phyloP scores from a whole-genome alignment of 2,113 vertebrate species.

The Tachysurus vachellii region DNA sequence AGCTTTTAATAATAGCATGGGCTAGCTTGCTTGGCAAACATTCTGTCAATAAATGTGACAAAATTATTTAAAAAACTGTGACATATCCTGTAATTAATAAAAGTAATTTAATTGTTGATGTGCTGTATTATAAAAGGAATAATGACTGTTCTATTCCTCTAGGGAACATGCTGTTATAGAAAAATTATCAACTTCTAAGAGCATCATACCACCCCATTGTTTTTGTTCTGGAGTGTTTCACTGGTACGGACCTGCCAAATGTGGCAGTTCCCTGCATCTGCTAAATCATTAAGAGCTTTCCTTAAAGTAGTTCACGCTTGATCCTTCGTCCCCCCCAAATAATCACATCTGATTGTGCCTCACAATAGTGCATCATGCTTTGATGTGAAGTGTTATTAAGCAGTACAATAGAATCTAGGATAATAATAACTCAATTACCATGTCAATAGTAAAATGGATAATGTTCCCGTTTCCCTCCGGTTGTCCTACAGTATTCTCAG shows the following conservation, averaged over 20 bases:
- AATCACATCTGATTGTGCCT: constrained; percentile 35
- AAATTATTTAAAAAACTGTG: not conserved
- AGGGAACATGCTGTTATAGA: not conserved
- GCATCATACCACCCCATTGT: not conserved
- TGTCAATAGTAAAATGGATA: constrained; percentile 41
- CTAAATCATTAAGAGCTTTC: not conserved
- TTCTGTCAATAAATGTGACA: not conserved
- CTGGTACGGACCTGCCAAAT: not conserved
- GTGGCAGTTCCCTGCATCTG: not conserved
- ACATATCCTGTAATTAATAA: not conserved
- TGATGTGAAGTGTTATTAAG: constrained; percentile 47
- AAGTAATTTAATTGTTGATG: not conserved
- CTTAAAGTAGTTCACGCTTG: not conserved
- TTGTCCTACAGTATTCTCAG: constrained; percentile 1
- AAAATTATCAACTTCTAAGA: not conserved
- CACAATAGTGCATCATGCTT: constrained; percentile 39
- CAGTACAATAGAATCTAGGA: constrained; percentile 20
- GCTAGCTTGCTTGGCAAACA: not conserved
- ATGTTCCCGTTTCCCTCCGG: constrained; percentile 10
- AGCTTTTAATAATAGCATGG: not conserved
- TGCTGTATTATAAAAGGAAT: not conserved
- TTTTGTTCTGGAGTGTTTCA: not conserved
- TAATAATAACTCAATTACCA: constrained; percentile 44
- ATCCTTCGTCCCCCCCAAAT: not conserved
- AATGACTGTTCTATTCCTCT: not conserved